phyloP scores from a whole-genome alignment of 2,888 invertebrate genomes.

The Meteorus cinctellus region DNA sequence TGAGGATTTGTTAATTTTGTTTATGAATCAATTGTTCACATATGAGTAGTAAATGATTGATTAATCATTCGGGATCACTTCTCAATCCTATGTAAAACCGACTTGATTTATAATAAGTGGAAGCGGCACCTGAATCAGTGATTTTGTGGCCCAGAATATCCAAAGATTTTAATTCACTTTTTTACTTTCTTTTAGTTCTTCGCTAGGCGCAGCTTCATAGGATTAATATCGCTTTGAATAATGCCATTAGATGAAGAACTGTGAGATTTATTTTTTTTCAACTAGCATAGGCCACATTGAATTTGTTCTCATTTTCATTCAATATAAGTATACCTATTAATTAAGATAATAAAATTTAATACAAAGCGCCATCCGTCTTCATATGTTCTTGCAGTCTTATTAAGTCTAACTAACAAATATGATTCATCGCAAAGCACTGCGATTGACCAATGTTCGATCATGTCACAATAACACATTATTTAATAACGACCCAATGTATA shows the following conservation, averaged over 20 bases:
- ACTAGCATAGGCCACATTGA: conserved; percentile 51
- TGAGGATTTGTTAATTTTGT: no score
- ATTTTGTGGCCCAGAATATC: background rate
- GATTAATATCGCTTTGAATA: background rate
- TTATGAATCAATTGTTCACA: no score
- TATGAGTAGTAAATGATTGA: no score
- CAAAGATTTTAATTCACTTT: background rate
- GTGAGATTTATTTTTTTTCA: conserved; percentile 37
- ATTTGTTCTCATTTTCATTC: conserved; percentile 45
- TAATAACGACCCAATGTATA: conserved; percentile 26
- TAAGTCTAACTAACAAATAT: conserved; percentile 30
- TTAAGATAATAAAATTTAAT: conserved; percentile 31
- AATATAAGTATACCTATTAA: conserved; percentile 40
- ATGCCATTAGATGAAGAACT: background rate
- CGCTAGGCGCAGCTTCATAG: background rate
- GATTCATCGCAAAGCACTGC: conserved; percentile 13
- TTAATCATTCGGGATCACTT: no score
- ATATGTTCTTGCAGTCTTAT: conserved; percentile 32
- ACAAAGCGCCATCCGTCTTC: conserved; percentile 40
- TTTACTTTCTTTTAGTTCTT: background rate
- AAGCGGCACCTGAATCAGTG: background rate
- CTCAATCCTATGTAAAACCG: no score
- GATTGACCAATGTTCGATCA: conserved; percentile 11
- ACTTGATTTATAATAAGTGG: background rate
- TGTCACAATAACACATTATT: conserved; percentile 4